Base-by-base conservation (phyloP, 37 sponge, comb jelly and placozoan genomes). In the Diacarnus erythraeanus region DNA sequence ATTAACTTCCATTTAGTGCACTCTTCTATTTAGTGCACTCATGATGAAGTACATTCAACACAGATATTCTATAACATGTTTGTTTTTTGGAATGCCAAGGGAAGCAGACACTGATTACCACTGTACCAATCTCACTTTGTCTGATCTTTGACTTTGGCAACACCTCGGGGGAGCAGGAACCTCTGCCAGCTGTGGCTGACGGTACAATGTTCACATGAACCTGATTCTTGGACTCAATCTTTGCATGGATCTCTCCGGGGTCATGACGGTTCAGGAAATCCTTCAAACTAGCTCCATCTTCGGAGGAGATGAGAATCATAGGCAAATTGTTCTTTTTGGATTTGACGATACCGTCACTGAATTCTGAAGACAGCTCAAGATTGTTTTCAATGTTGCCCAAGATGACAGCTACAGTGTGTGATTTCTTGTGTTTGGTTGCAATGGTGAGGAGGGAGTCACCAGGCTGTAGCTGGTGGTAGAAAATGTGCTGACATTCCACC, bases 401-500 rank as follows among this genome's bases (percentile, higher is more conserved):
- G 22, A 86, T 42, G 42, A 86, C 26, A 17, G 78, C 79, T 0
- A 71, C 64, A 33, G 80, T 58, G 31, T 65, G 57, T 23, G 61
- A 42, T 42, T 66, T 61, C 31, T 73, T 86, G 72, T 72, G 78
- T 38, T 42, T 59, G 35, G 38, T 22, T 3, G 69, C 66, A 26
- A 86, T 31, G 22, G 63, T 3, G 21, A 25, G 26, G 25, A 86
- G 74, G 39, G 71, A 60, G 26, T 86, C 80, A 22, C 57, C 67
- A 8, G 74, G 38, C 68, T 79, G 72, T 5, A 86, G 80, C 69
- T 78, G 73, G 77, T 78, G 80, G 38, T 27, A 79, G 40, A 38
- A 26, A 21, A 86, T 79, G 68, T 86, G 86, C 57, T 86, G 80
- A 33, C 80, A 61, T 26, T 74, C 86, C 34, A 86, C n/a, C 12